phyloP scores from a whole-genome alignment of 2,888 invertebrate species.

The Deroplatys truncata region DNA sequence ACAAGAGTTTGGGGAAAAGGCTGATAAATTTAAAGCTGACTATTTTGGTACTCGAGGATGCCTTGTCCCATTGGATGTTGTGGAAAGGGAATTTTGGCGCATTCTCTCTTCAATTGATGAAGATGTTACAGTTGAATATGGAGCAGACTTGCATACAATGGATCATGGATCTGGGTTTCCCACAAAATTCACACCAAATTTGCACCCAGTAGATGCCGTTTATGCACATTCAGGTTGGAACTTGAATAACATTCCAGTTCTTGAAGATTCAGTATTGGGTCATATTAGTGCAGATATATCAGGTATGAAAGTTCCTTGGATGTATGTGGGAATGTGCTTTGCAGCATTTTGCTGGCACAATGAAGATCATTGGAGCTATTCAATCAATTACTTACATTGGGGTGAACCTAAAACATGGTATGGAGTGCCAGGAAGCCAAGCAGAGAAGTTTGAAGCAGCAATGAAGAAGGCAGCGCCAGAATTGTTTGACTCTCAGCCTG shows the following conservation, averaged over 20 bases:
- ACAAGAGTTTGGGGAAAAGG: constrained; percentile 97
- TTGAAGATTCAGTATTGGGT: constrained; percentile 88
- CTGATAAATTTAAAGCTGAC: constrained; percentile 95
- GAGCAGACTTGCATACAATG: constrained; percentile 97
- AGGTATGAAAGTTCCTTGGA: constrained; percentile 99
- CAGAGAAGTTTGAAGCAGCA: constrained; percentile 89
- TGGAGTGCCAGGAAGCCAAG: constrained; percentile 90
- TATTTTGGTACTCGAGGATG: constrained; percentile 97
- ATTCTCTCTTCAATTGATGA: constrained; percentile 94
- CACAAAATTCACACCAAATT: constrained; percentile 76
- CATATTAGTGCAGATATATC: constrained; percentile 98
- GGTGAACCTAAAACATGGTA: constrained; percentile 99
- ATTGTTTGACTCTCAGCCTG: constrained; percentile 91
- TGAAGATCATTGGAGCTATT: constrained; percentile 99
- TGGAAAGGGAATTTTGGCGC: constrained; percentile 98
- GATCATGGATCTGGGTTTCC: constrained; percentile 98
- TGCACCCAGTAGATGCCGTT: constrained; percentile 73
- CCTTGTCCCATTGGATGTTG: constrained; percentile 80
- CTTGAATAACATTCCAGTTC: constrained; percentile 92
- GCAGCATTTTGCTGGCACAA: constrained; percentile 99
- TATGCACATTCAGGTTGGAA: constrained; percentile 96
- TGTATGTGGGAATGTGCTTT: constrained; percentile 99
- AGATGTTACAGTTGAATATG: constrained; percentile 97
- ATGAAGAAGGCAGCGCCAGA: constrained; percentile 97
- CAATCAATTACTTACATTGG: constrained; percentile 99